A percentile compares a stretch with the other conserved stretches of the same genome.
Evolutionary conservation across 2,888 invertebrate species (phyloP).

Genomic region (Diabrotica balteata): DNA sequence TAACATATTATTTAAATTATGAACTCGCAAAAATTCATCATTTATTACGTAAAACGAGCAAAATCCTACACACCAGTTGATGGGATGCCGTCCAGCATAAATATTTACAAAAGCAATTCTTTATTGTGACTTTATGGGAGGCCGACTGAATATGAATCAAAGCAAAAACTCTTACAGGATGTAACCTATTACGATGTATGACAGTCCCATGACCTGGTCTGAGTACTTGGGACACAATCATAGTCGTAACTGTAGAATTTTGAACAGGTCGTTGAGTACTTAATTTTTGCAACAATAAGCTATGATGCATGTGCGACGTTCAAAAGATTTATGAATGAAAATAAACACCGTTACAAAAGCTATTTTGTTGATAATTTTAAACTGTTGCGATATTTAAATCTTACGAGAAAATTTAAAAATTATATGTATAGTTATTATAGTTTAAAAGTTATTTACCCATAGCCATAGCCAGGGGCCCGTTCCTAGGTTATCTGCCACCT

Average conservation of each 20-base stretch:
- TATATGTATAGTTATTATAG: no score
- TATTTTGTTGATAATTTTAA: no score
- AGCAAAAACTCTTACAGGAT: slow-evolving; percentile 21
- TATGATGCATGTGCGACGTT: no score
- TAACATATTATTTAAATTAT: slow-evolving; percentile 3
- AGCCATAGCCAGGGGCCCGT: no score
- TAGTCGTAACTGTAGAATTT: slow-evolving; percentile 7
- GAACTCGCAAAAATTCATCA: slow-evolving; percentile 11
- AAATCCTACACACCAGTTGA: slow-evolving; percentile 3
- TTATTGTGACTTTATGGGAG: slow-evolving; percentile 12
- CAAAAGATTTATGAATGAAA: no score
- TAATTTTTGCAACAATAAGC: no score
- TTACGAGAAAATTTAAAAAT: no score
- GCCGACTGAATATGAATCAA: slow-evolving; percentile 21
- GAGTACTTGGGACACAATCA: slow-evolving; percentile 10
- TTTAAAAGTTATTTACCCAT: no score
- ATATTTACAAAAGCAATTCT: slow-evolving; percentile 12
- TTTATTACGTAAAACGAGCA: slow-evolving; percentile 1
- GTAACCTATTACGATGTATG: slow-evolving; percentile 20
- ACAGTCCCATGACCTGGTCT: slow-evolving; percentile 24
- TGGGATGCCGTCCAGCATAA: slow-evolving; percentile 1
- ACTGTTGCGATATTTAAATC: no score
- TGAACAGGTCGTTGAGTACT: neutral
- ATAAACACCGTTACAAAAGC: no score
- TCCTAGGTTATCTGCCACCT: no score